Evolutionary conservation across 2,888 invertebrate genomes (phyloP), one percentile per base, ranked within the genome.

Genomic region (Drosophila suboccidentalis): DNA sequence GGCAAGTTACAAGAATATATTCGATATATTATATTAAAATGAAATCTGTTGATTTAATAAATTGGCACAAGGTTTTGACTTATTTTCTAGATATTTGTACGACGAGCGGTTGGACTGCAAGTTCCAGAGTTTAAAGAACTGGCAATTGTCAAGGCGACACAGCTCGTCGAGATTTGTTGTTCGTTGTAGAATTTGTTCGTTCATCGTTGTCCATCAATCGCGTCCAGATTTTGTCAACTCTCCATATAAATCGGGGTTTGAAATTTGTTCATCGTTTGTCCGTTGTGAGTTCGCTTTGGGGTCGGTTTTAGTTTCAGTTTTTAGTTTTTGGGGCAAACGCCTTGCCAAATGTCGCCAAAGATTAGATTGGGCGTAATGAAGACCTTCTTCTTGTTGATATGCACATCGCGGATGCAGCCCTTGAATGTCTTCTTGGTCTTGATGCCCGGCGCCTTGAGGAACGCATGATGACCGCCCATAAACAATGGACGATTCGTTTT

Each of bases 401-500:
- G 91, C 3, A 97, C 94, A 89, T 96, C 96, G 57, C 94, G 94
- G 49, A 98, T 95, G 91, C 97, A 97, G 22, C 97, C 97, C 39
- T 96, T 95, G 92, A 95, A 98, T 10, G 96, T 95, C 29, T 95
- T 94, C 13, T 94, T 93, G 0, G 97, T 96, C 41, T 94, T 94
- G 4, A 97, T 94, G 2, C 97, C 98, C 34, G 95, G 93, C 6
- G 91, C 91, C 78, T 91, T 92, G 57, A 90, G 80, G 64, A 93
- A 91, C 61, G 94, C 93, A 2, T 96, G 95, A 92, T 98, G 96
- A 0, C 98, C 98, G 19, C 99, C 99, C 85, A 99, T 94, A 93
- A 96, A 99, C 36, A 99, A 94, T 0, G 98, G 97, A 71, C 97
- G 96, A 32, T 95, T 95, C 0, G 98, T 97, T 86, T 96, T 95